Evolutionary conservation across 2,113 vertebrate species (phyloP).

Genomic region (Trinectes maculatus): DNA sequence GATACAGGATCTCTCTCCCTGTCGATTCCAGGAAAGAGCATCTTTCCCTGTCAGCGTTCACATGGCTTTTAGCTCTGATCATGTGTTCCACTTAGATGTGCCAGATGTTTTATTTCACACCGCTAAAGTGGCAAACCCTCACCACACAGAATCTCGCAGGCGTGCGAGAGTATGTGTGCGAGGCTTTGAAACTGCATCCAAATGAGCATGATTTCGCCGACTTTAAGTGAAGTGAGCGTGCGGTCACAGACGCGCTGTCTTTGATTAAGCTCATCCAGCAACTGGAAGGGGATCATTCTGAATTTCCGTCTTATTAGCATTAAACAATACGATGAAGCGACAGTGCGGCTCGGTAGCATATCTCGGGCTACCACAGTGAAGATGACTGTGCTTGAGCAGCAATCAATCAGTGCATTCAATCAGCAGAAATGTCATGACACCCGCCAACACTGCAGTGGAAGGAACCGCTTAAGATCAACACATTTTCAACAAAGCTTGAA

Average conservation of each 20-base stretch:
- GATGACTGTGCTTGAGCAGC: slow-evolving; percentile 12
- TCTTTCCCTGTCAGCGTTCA: background rate
- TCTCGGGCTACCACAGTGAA: background rate
- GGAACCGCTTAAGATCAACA: slow-evolving; percentile 49
- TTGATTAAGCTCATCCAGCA: slow-evolving; percentile 29
- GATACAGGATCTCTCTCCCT: slow-evolving; percentile 17
- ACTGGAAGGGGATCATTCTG: background rate
- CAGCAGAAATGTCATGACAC: slow-evolving; percentile 10
- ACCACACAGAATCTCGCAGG: slow-evolving; percentile 1
- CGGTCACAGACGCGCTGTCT: slow-evolving; percentile 16
- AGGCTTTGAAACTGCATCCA: slow-evolving; percentile 42
- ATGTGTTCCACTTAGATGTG: slow-evolving; percentile 5
- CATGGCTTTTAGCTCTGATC: slow-evolving; percentile 4
- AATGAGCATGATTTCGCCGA: slow-evolving; percentile 16
- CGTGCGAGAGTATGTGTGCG: slow-evolving; percentile 2
- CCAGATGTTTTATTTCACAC: slow-evolving; percentile 50
- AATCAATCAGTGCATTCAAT: slow-evolving; percentile 16
- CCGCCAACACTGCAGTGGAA: slow-evolving; percentile 36
- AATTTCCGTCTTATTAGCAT: slow-evolving; percentile 31
- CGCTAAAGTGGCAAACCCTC: slow-evolving; percentile 14
- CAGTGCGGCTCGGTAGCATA: slow-evolving; percentile 18
- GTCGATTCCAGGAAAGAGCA: slow-evolving; percentile 26
- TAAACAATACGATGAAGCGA: slow-evolving; percentile 14
- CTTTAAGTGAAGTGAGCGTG: slow-evolving; percentile 34
- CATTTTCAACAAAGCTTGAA: slow-evolving; percentile 8